Conservation (phyloP, 2,888 invertebrate species). For the Agrotis puta region DNA sequence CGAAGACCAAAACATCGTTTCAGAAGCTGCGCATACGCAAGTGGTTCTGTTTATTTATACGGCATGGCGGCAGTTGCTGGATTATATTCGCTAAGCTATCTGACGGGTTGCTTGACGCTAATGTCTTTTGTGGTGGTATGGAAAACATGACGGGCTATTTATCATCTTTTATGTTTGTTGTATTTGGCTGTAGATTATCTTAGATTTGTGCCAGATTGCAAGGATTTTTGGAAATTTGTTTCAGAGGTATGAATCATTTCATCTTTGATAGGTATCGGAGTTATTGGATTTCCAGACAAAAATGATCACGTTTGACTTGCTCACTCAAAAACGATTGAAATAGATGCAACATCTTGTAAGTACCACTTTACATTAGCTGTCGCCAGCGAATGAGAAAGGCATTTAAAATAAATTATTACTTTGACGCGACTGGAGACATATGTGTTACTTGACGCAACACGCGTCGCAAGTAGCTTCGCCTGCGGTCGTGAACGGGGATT, state of each 20-base stretch:
- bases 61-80: conserved; percentile 14
- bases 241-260: background rate
- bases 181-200: background rate
- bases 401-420: no score
- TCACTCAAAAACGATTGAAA: no score
- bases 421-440: no score
- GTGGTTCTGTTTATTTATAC: conserved; percentile 47
- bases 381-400: no score
- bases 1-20: conserved; percentile 31
- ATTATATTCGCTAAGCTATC: conserved; percentile 36
- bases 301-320: no score
- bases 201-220: background rate
- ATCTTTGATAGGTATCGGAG: background rate
- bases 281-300: background rate
- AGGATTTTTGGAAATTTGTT: conserved; percentile 6
- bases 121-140: conserved; percentile 34
- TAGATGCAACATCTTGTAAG: no score
- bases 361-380: no score
- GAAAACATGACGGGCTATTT: conserved; percentile 2
- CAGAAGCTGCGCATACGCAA: conserved; percentile 37
- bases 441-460: no score
- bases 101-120: conserved; percentile 22
- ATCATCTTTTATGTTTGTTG: background rate
- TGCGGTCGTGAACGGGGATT: no score
- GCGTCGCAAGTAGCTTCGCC: no score